Conservation (phyloP, 53 echinoderm and acorn worm genomes). For the Henricia sp. region DNA sequence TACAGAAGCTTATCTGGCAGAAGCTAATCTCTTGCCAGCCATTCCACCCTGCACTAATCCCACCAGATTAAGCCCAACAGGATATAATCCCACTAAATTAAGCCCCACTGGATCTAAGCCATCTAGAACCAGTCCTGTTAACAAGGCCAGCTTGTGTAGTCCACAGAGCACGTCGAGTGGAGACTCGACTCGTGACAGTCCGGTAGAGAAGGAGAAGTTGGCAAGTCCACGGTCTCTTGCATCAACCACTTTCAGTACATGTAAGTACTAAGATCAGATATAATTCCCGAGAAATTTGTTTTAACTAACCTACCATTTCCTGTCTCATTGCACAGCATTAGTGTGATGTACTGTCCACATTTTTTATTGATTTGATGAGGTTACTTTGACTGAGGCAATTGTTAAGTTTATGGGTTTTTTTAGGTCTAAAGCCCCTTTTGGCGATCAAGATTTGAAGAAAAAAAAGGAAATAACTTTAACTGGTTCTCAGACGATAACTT, state of each 20-base stretch:
- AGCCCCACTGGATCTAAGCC: conserved; percentile 42
- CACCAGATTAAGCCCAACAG: background rate
- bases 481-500: no score
- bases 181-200: conserved; percentile 15
- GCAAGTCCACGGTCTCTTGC: conserved; percentile 21
- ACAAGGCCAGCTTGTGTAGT: conserved; percentile 13
- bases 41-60: background rate
- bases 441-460: no score
- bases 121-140: conserved; percentile 10
- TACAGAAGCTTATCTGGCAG: conserved; percentile 1
- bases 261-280: conserved; percentile 24
- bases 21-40: background rate
- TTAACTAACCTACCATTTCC: no score
- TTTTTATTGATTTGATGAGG: no score
- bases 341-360: no score
- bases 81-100: background rate
- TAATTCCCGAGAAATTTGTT: no score
- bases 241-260: conserved; percentile 18
- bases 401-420: no score
- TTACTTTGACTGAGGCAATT: no score
- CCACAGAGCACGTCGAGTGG: conserved; percentile 25
- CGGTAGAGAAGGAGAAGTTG: conserved; percentile 43
- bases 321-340: no score
- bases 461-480: no score
- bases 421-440: no score